Evolutionary conservation across 92 coral and sea anemone genomes (phyloP).

Genomic region (Paramuricea clavata): DNA sequence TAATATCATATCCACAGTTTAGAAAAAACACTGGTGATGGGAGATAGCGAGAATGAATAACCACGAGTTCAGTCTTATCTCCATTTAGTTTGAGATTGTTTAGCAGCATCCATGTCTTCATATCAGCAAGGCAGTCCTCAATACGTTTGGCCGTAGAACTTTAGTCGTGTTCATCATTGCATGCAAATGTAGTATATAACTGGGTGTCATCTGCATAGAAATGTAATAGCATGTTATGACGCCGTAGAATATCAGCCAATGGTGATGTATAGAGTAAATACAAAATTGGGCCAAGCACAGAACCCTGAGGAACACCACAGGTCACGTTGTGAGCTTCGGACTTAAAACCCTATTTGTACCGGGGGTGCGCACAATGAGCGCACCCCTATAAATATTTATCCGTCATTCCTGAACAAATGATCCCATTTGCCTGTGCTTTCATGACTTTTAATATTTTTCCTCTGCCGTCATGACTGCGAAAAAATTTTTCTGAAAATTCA

Average conservation of each 20-base stretch:
- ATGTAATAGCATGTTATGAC: slow-evolving; percentile 26
- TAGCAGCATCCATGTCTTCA: not conserved
- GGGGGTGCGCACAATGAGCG: too few species aligned
- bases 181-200: slow-evolving; percentile 30
- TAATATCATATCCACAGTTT: slow-evolving; percentile 44
- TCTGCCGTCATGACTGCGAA: too few species aligned
- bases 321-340: slow-evolving; percentile 33
- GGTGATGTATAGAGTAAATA: slow-evolving; percentile 61
- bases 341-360: too few species aligned
- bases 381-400: too few species aligned
- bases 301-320: slow-evolving; percentile 69
- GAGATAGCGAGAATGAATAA: not conserved
- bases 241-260: slow-evolving; percentile 46
- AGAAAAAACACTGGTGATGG: slow-evolving; percentile 26
- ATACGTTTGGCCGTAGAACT: not conserved
- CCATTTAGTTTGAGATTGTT: slow-evolving; percentile 6
- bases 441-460: too few species aligned
- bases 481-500: too few species aligned
- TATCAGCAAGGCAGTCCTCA: not conserved
- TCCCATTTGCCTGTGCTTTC: too few species aligned
- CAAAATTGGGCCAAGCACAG: slow-evolving; percentile 59
- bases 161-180: slow-evolving; percentile 9
- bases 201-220: slow-evolving; percentile 43
- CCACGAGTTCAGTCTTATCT: not conserved
- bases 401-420: too few species aligned